Base-by-base conservation (phyloP, 2,113 vertebrate species). In the Plestiodon gilberti region DNA sequence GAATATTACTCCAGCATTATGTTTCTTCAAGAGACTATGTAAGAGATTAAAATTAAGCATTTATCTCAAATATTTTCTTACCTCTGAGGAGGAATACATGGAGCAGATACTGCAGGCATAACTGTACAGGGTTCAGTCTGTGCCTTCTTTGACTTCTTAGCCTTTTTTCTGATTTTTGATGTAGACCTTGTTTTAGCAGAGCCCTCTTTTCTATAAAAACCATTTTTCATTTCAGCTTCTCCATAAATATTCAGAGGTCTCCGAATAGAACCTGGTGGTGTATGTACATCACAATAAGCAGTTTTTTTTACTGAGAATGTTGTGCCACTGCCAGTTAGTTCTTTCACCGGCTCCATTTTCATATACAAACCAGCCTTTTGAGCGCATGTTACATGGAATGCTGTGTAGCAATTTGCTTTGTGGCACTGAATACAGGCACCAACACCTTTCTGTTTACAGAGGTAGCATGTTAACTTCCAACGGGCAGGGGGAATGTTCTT, bases 401-500 rank as follows among this genome's bases (percentile, higher is more conserved):
- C 98, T 3, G 98, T 99, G 94, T 99, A 99, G 94, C 99, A 99
- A 96, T 99, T 99, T 77, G 98, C 98, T 95, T 97, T 98, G 97
- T 99, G 98, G 96, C 99, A 99, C 97, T 99, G 99, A 93, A 99
- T 99, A 92, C 99, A 99, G 87, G 98, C 99, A 25, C 99, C 99
- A 22, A 99, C 97, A 1, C 98, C 98, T 92, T 98, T 99, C 96
- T 99, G 97, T 96, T 99, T 99, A 93, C 99, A 99, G 95, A 99
- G 98, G 97, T 99, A 99, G 97, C 99, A 99, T 1, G 98, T 99
- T 94, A 99, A 97, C 95, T 98, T 99, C 99, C 98, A 99, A 93
- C 99, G 97, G 33, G 99, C 98, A 0, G 98, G 97, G 4, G 99
- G 99, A 89, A 99, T 99, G 96, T 98, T 98, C 92, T 96, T 92